These are phyloP conservation scores for Tychaedon coryphoeus DNA, from an alignment of 2,113 vertebrate genomes.

Conservation along the genomic window DNA sequence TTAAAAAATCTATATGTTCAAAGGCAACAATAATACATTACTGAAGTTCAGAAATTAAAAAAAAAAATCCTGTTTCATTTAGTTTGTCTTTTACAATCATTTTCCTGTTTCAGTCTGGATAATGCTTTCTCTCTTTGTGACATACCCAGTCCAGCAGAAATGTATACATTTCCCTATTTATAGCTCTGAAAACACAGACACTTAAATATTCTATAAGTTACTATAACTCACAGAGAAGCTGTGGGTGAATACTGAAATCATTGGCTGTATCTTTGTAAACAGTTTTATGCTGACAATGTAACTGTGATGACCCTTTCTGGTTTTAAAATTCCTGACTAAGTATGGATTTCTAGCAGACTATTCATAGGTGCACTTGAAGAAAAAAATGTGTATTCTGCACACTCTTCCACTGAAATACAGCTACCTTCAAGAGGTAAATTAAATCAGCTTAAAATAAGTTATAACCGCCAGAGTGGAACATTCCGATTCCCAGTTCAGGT, in stretches of 20 bases:
- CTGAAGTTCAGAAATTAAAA: background rate
- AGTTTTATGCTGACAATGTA: background rate
- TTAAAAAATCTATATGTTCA: background rate
- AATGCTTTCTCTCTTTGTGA: background rate
- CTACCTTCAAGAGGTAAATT: background rate
- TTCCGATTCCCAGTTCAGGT: background rate
- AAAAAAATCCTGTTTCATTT: background rate
- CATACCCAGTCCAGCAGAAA: background rate
- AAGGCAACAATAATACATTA: background rate
- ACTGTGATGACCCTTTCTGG: background rate
- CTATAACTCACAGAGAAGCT: background rate
- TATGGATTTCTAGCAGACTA: background rate
- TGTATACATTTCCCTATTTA: background rate
- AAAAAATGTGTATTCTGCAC: background rate
- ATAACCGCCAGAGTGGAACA: background rate
- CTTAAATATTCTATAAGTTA: background rate
- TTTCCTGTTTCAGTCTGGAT: background rate
- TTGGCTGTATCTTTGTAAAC: background rate
- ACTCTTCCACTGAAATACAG: background rate
- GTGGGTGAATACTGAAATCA: background rate
- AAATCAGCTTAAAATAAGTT: background rate
- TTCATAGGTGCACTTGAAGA: background rate
- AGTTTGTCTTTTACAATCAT: background rate
- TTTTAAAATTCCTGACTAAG: background rate
- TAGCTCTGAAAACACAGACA: background rate